Conservation (phyloP, 2,113 vertebrate species). For the Psittacula cyanocephala region DNA sequence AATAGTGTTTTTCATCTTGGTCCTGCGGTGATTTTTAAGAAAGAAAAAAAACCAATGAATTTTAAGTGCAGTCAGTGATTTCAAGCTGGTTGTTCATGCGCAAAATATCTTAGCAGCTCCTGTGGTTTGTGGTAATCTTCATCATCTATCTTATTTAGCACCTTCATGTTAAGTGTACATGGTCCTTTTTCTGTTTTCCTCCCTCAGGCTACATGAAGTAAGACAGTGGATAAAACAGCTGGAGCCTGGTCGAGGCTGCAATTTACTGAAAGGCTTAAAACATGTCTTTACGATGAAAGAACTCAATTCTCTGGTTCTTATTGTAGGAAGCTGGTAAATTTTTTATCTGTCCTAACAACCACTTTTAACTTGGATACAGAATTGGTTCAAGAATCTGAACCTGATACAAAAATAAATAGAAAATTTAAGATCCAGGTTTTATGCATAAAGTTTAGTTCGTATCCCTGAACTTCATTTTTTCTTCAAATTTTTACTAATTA, state of each 20-base stretch:
- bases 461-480: background rate
- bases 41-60: background rate
- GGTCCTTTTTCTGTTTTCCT: background rate
- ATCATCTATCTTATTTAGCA: background rate
- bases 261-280: conserved; percentile 75
- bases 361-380: background rate
- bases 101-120: background rate
- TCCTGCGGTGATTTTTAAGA: background rate
- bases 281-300: conserved; percentile 47
- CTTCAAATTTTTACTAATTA: background rate
- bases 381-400: background rate
- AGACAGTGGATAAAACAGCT: conserved; percentile 74
- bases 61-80: background rate
- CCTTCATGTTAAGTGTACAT: background rate
- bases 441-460: background rate
- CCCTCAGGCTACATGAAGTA: conserved; percentile 73
- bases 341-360: background rate
- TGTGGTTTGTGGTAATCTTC: background rate
- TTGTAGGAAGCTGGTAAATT: conserved; percentile 78
- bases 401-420: background rate
- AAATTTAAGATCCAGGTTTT: background rate
- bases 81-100: background rate
- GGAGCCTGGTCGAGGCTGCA: conserved; percentile 66
- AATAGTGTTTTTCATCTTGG: background rate
- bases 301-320: conserved; percentile 74